A percentile compares a stretch with the other conserved stretches of the same genome.
Conservation (phyloP, 2,113 vertebrate species). For the Excalfactoria chinensis region DNA sequence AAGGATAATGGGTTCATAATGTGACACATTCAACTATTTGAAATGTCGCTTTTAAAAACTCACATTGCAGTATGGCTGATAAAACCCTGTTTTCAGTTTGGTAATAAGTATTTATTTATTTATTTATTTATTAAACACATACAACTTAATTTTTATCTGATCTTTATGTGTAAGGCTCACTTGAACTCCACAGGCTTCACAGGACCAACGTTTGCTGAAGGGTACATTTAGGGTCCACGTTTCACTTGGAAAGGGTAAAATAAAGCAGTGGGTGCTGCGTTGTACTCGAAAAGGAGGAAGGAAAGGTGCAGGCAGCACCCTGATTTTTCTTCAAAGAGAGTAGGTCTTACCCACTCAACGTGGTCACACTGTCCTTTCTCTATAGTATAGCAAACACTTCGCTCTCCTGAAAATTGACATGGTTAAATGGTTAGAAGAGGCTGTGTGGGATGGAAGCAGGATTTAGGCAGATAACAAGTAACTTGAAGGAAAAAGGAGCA, state of each 20-base stretch:
- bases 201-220: background rate
- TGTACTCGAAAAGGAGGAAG: background rate
- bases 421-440: background rate
- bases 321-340: background rate
- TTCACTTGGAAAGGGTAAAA: background rate
- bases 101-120: background rate
- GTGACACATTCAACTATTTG: background rate
- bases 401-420: background rate
- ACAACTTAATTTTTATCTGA: background rate
- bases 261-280: background rate
- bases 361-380: background rate
- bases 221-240: background rate
- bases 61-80: background rate
- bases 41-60: constrained; percentile 13
- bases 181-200: background rate
- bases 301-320: background rate
- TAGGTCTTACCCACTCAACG: background rate
- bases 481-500: background rate
- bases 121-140: background rate
- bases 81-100: constrained; percentile 16
- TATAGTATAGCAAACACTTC: background rate
- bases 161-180: background rate
- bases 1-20: background rate
- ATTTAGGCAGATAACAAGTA: background rate
- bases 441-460: background rate